Conservation (phyloP, 1,140 invertebrate species). For the Drosophila lini region DNA sequence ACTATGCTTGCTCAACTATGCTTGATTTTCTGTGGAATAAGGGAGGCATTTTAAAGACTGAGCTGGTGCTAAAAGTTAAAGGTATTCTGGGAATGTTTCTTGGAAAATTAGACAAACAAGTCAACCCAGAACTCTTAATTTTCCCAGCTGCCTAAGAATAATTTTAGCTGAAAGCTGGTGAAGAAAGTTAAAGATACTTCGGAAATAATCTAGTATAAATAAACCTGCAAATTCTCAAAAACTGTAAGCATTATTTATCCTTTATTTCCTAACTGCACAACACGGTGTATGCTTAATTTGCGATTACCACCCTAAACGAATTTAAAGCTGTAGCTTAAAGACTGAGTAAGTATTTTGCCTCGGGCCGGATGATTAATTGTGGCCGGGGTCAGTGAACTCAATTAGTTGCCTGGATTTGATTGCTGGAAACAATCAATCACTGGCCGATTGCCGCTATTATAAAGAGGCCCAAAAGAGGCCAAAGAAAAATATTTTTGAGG, state of each 20-base stretch:
- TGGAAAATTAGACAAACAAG: no score
- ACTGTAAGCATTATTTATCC: not conserved
- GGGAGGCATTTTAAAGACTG: not conserved
- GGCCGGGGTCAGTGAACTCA: conserved; percentile 25
- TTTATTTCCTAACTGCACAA: not conserved
- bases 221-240: no score
- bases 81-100: not conserved
- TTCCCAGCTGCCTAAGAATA: no score
- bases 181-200: not conserved
- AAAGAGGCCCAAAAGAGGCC: conserved; percentile 1
- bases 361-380: conserved; percentile 24
- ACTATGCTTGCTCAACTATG: not conserved
- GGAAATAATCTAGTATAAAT: not conserved
- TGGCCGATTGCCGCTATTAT: not conserved
- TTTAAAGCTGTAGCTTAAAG: not conserved
- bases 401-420: conserved; percentile 38
- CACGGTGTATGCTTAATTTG: conserved; percentile 2
- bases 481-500: not conserved
- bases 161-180: no score
- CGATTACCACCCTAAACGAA: not conserved
- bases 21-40: not conserved
- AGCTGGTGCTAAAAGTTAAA: not conserved
- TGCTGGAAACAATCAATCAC: conserved; percentile 31
- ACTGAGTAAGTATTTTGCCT: not conserved
- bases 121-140: no score